Conservation (phyloP, 2,113 vertebrate species). For the Poecile atricapillus region DNA sequence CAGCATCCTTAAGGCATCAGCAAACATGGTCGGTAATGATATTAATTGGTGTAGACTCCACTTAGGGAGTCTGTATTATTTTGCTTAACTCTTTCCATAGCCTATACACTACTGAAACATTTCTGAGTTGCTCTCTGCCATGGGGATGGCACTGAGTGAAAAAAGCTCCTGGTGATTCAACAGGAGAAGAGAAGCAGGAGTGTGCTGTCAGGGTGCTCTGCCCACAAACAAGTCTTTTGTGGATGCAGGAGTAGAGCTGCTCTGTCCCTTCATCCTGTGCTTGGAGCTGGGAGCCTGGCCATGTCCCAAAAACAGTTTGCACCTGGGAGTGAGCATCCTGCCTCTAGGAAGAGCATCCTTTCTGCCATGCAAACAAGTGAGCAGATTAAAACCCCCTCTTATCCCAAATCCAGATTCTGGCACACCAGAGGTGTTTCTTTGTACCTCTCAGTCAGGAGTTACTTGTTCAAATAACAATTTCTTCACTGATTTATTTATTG, state of each 20-base stretch:
- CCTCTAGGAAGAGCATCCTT: background rate
- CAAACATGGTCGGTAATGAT: rapidly evolving
- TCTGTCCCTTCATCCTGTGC: background rate
- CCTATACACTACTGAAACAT: background rate
- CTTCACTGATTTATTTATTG: background rate
- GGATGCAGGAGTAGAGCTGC: background rate
- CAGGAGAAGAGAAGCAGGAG: background rate
- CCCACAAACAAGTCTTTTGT: background rate
- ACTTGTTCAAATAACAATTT: background rate
- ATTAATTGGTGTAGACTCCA: background rate
- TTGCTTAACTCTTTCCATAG: background rate
- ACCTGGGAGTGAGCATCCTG: background rate
- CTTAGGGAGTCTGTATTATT: background rate
- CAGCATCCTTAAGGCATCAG: background rate
- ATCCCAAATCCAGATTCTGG: background rate
- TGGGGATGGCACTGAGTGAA: background rate
- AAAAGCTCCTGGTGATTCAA: background rate
- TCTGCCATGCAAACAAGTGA: background rate
- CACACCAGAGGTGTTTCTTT: background rate
- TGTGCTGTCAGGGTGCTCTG: background rate
- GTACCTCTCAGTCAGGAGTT: rapidly evolving
- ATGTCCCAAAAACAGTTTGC: background rate
- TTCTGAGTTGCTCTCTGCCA: background rate
- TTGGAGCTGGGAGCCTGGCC: background rate
- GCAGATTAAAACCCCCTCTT: background rate